These are phyloP conservation scores for Melanaphis sacchari DNA, from an alignment of 1,140 invertebrate genomes.

Conservation along the genomic window DNA sequence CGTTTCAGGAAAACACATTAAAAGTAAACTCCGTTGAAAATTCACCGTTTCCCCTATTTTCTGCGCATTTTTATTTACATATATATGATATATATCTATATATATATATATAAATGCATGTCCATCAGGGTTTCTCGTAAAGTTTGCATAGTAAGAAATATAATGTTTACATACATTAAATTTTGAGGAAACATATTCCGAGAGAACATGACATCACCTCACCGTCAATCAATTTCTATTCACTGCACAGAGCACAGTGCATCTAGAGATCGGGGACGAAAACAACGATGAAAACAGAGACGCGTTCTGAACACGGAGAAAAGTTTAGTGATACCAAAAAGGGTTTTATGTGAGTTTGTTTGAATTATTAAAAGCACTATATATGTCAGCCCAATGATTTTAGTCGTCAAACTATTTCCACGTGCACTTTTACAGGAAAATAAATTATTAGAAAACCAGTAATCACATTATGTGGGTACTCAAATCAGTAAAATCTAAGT, in stretches of 20 bases:
- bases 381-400: background rate
- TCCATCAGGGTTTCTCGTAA: background rate
- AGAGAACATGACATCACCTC: background rate
- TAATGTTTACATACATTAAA: constrained; percentile 1
- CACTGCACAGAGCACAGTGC: constrained; percentile 7
- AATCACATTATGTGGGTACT: background rate
- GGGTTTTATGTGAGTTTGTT: background rate
- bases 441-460: background rate
- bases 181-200: background rate
- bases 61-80: background rate
- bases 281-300: background rate
- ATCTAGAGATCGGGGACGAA: background rate
- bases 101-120: background rate
- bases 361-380: constrained; percentile 5
- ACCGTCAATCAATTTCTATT: constrained; percentile 46
- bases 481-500: background rate
- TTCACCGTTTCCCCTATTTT: background rate
- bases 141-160: background rate
- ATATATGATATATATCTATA: background rate
- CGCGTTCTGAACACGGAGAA: background rate
- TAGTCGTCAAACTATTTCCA: background rate
- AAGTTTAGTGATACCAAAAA: constrained; percentile 26
- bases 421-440: no score
- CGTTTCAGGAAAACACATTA: background rate
- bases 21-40: constrained; percentile 29